Percentiles rank a stretch among this genome's conserved stretches.
These are phyloP conservation scores for Pollicipes pollicipes DNA, from an alignment of 1,140 invertebrate genomes.

Conservation along the genomic window DNA sequence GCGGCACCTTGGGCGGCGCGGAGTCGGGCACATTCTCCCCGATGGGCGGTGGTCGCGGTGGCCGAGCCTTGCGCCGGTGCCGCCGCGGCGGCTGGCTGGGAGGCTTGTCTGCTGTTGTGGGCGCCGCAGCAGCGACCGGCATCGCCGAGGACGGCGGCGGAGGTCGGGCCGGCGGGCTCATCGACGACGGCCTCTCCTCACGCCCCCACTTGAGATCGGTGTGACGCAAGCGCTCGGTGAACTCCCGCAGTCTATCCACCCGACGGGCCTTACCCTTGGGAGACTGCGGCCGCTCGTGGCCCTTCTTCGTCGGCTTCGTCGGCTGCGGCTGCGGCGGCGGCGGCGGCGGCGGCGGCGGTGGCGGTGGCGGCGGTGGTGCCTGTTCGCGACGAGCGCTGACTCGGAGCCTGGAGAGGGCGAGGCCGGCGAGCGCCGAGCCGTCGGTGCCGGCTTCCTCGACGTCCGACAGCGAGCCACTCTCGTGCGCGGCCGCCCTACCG, in stretches of 20 bases:
- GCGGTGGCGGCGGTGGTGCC: too few species aligned
- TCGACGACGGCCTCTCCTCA: background rate
- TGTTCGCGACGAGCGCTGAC: background rate
- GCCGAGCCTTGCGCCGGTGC: background rate
- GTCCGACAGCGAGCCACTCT: background rate
- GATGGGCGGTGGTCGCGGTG: background rate
- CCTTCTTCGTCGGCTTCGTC: background rate
- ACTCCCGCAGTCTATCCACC: background rate
- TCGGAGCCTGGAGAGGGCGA: background rate
- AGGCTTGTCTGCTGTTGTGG: background rate
- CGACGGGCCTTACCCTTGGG: background rate
- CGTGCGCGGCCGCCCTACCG: background rate
- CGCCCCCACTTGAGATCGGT: background rate
- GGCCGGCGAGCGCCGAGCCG: background rate
- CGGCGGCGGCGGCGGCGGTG: background rate
- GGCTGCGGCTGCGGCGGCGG: too few species aligned
- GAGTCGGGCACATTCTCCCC: background rate
- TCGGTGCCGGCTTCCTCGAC: background rate
- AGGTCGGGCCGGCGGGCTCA: background rate
- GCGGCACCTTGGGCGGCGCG: background rate
- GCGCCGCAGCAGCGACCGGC: too few species aligned
- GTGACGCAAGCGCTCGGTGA: background rate
- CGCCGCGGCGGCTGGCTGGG: background rate
- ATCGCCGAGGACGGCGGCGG: too few species aligned
- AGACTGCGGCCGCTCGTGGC: background rate